Base-by-base conservation (phyloP, 2,797 vertebrate genomes). In the Gephyroberyx darwinii region DNA sequence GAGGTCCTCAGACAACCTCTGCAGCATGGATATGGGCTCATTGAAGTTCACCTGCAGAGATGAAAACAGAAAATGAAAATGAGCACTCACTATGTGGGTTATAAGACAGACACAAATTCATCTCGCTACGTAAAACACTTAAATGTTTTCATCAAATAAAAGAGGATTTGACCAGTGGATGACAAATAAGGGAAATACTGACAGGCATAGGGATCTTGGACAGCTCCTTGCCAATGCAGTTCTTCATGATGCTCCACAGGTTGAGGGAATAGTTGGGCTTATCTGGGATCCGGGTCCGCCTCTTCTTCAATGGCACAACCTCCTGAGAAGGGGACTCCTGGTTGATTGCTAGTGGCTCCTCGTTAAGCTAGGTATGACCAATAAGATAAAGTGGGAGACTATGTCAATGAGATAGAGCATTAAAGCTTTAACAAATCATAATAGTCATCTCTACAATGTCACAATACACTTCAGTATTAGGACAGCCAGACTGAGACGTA, bases 211-310 rank as follows among this genome's bases (percentile, higher is more conserved):
- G 97, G 72, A 98, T 98, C 89, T 98, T 98, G 20, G 96, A 98
- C 10, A 98, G 92, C 81, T 98, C 96, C 83, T 98, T 98, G 74
- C 96, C 97, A 0, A 98, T 98, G 90, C 97, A 98, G 89, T 98
- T 98, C 89, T 98, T 98, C 96, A 98, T 98, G 89, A 98, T 97
- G 84, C 96, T 98, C 97, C 96, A 98, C n/a, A 98, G 90, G 60
- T 98, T 98, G 84, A 98, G 95, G 59, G 96, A 98, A 71, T 98
- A 98, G 91, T 98, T 98, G 43, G 96, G 97, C 86, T 98, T 98
- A 89, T 98, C 95, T 0, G 96, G 93, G 69, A 98, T 98, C 58
- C 95, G 92, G 2, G 91, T 93, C 79, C 96, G 94, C 81, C 96
- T 88, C 93, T 89, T 96, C 90, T 90, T 96, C 92, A 93, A 85